These are phyloP conservation scores for Pteria penguin DNA, from an alignment of 2,888 invertebrate species.

Conservation along the genomic window DNA sequence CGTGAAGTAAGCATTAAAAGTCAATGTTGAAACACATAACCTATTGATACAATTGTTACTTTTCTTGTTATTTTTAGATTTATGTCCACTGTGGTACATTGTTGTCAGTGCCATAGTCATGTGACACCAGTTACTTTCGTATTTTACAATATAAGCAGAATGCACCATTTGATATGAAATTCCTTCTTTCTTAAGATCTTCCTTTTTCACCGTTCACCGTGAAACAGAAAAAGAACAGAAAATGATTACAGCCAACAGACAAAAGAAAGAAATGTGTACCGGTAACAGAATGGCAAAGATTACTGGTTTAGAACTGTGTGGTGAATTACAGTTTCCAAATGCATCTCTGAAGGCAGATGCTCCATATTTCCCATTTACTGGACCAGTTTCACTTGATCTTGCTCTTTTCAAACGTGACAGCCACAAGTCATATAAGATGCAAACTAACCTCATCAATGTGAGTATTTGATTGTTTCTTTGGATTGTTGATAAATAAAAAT, in stretches of 20 bases:
- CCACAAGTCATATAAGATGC: slow-evolving; percentile 70
- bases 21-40: not conserved
- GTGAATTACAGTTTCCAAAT: slow-evolving; percentile 85
- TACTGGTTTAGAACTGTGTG: slow-evolving; percentile 91
- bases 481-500: no score
- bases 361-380: slow-evolving; percentile 76
- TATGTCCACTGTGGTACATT: no score
- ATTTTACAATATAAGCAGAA: no score
- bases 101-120: no score
- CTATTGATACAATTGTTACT: no score
- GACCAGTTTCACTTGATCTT: slow-evolving; percentile 65
- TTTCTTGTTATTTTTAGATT: no score
- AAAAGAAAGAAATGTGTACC: slow-evolving; percentile 81
- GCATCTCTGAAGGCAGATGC: slow-evolving; percentile 83
- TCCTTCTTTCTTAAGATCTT: no score
- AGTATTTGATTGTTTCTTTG: no score
- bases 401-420: slow-evolving; percentile 73
- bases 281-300: slow-evolving; percentile 83
- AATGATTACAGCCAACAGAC: slow-evolving; percentile 85
- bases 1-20: slow-evolving; percentile 81
- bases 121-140: no score
- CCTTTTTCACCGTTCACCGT: slow-evolving; percentile 72
- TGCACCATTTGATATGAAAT: no score
- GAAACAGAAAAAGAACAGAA: slow-evolving; percentile 84
- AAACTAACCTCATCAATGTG: slow-evolving; percentile 56